These are phyloP conservation scores for Megalurothrips usitatus DNA, from an alignment of 2,888 invertebrate species.

Conservation along the genomic window DNA sequence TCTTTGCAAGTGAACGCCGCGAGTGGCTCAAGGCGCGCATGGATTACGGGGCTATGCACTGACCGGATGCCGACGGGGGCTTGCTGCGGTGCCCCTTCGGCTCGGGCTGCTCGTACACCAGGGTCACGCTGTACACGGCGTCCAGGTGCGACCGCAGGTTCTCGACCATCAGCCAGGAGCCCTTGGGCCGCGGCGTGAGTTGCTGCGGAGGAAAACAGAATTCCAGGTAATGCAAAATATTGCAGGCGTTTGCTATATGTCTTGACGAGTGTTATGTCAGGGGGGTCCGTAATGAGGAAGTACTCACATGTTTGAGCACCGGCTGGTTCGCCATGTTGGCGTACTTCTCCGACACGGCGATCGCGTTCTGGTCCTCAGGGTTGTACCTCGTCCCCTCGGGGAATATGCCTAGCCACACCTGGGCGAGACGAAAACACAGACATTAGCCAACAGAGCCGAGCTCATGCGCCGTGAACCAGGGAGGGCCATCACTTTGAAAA, in stretches of 20 bases:
- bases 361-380: not conserved
- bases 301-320: not conserved
- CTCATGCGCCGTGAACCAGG: no score
- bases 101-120: constrained; percentile 19
- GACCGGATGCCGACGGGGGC: not conserved
- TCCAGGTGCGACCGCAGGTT: not conserved
- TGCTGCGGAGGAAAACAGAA: not conserved
- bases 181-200: not conserved
- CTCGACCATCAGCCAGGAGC: not conserved
- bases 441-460: no score
- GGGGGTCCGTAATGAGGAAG: not conserved
- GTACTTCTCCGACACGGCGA: not conserved
- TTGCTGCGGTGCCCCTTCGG: not conserved
- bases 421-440: not conserved
- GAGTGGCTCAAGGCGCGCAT: not conserved
- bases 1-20: no score
- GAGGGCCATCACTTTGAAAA: no score
- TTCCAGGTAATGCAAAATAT: no score
- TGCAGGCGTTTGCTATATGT: no score
- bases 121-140: constrained; percentile 7
- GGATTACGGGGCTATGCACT: not conserved
- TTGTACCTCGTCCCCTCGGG: not conserved
- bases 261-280: no score
- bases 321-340: not conserved
- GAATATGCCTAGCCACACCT: not conserved